Evolutionary conservation across 2,888 invertebrate species (phyloP).

Genomic region (Archips crataeganus): DNA sequence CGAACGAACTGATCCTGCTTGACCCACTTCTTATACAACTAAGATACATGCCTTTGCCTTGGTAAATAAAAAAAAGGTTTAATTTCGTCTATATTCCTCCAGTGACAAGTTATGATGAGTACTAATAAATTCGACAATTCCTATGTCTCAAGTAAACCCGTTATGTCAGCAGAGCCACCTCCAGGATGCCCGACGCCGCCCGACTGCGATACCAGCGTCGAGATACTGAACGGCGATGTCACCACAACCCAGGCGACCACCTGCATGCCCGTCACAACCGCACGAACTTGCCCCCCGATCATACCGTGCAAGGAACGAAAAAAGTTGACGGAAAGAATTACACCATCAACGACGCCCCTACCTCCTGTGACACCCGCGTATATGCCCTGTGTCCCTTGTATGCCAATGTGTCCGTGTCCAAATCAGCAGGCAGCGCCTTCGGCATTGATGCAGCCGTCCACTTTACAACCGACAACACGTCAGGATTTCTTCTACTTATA

Average conservation of each 20-base stretch:
- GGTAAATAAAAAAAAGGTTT: neutral
- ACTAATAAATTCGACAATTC: too few species aligned
- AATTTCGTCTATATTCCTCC: neutral
- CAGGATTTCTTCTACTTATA: slow-evolving; percentile 15
- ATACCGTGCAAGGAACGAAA: neutral
- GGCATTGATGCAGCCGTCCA: too few species aligned
- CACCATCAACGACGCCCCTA: neutral
- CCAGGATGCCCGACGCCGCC: neutral
- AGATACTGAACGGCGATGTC: neutral
- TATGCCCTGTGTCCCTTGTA: slow-evolving; percentile 6
- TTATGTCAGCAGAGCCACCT: neutral
- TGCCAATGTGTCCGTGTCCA: slow-evolving; percentile 3
- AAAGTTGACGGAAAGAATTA: neutral
- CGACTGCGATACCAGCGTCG: neutral
- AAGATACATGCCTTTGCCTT: neutral
- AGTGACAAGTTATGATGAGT: too few species aligned
- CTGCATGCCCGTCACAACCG: neutral
- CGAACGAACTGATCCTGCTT: neutral
- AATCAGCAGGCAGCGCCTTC: too few species aligned
- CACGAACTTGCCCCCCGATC: neutral
- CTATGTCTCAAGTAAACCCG: neutral
- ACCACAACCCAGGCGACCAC: neutral
- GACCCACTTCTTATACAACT: neutral
- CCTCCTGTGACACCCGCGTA: neutral
- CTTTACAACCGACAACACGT: neutral